Evolutionary conservation across 2,888 invertebrate species (phyloP), one percentile per base, ranked within the genome.

Genomic region (Biston betularia): DNA sequence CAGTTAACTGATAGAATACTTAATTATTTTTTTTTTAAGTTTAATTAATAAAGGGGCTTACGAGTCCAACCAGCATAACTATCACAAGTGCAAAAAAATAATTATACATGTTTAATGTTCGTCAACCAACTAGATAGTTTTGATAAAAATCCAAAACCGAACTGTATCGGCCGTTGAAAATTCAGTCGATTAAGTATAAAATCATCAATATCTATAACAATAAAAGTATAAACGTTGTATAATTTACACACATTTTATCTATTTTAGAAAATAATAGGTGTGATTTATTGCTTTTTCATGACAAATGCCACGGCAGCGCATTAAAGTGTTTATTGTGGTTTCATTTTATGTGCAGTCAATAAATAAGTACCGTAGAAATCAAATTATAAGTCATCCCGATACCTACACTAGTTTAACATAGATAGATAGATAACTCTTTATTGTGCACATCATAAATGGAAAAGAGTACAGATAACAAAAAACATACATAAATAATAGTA

Each of bases 21-120:
- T n/a, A n/a, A n/a, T n/a, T n/a, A n/a, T n/a, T n/a, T n/a, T n/a
- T n/a, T n/a, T n/a, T n/a, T n/a, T n/a, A n/a, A n/a, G n/a, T 38
- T 38, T 38, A 24, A 24, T 38, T 38, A 38, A 38, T 6, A 38
- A 38, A 38, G 38, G 38, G 38, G 9, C 84, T 81, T 70, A 83
- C 84, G 40, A 63, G 62, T 11, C 74, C 79, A 66, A 81, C 62
- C 75, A 84, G 65, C 75, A 79, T 72, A n/a, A 73, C 75, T 33
- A 77, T 73, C 34, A 83, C 63, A 0, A 82, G 1, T 12, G 77
- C 44, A 7, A 78, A 59, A 4, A 80, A 12, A 34, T 74, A 69
- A 24, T 76, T 79, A 6, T 74, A 75, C 83, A 83, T 83, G 24
- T 44, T 56, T n/a, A 44, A 6, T 53, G 38, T 53, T 50, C 9